These are phyloP conservation scores for Periparus ater DNA, from an alignment of 2,797 vertebrate genomes.

Conservation along the genomic window DNA sequence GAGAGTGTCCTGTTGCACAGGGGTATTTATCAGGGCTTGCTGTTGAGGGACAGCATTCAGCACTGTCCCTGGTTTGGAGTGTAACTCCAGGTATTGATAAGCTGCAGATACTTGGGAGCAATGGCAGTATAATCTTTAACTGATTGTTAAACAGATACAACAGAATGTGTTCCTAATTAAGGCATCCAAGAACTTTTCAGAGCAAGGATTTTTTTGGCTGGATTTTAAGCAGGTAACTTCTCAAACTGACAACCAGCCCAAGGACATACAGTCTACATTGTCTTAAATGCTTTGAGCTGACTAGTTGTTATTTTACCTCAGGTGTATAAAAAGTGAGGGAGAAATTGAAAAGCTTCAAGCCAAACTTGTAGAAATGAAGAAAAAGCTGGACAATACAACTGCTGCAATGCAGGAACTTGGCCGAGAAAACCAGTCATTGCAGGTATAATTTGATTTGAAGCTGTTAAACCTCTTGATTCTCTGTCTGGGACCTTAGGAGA, in stretches of 20 bases:
- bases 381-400: slow-evolving; percentile 95
- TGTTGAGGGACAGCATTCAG: neutral
- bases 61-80: neutral
- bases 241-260: neutral
- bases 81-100: neutral
- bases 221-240: neutral
- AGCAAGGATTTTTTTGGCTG: neutral
- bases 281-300: neutral
- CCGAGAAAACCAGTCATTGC: slow-evolving; percentile 95
- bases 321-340: slow-evolving; percentile 94
- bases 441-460: slow-evolving; percentile 79
- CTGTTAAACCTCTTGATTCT: neutral
- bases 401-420: slow-evolving; percentile 98
- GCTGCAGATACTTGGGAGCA: neutral
- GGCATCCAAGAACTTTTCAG: neutral
- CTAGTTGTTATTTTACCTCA: slow-evolving; percentile 53
- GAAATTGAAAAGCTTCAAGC: slow-evolving; percentile 97
- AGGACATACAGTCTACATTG: neutral
- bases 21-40: neutral
- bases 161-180: neutral
- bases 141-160: neutral
- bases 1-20: neutral
- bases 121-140: neutral
- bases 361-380: slow-evolving; percentile 90
- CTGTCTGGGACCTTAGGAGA: neutral